Conservation (phyloP, 2,797 vertebrate species). For the Semotilus atromaculatus region DNA sequence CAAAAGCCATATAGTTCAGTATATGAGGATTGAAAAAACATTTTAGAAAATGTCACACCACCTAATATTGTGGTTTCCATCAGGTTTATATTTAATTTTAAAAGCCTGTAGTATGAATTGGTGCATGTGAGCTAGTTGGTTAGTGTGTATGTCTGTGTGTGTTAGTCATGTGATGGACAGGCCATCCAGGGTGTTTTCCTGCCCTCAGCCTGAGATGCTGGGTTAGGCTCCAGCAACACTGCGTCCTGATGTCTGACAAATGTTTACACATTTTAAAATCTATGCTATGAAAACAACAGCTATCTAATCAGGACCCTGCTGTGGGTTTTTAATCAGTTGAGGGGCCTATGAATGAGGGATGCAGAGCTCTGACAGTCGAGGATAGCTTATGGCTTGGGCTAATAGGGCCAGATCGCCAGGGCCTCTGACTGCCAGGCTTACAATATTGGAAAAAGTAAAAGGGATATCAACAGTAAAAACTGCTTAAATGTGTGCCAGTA, state of each 20-base stretch:
- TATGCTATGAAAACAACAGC: background rate
- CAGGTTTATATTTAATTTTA: background rate
- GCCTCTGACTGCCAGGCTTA: background rate
- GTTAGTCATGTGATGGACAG: background rate
- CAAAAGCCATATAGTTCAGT: background rate
- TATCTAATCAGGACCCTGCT: background rate
- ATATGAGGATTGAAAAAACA: background rate
- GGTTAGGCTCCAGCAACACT: background rate
- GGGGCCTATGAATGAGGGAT: background rate
- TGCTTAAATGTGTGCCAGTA: background rate
- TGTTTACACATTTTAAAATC: background rate
- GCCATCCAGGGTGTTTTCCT: background rate
- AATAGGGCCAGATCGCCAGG: background rate
- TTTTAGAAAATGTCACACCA: background rate
- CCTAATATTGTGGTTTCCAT: background rate
- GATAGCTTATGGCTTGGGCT: background rate
- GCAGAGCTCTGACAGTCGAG: background rate
- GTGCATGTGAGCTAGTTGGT: background rate
- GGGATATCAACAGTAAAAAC: background rate
- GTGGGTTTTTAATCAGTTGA: background rate
- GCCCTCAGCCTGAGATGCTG: background rate
- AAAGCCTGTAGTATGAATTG: background rate
- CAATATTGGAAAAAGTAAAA: background rate
- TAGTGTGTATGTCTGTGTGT: background rate
- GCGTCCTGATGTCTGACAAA: background rate